A percentile compares a stretch with the other conserved stretches of the same genome.
Conservation (phyloP, 2,888 invertebrate genomes). For the Cremastobaeus sp. region DNA sequence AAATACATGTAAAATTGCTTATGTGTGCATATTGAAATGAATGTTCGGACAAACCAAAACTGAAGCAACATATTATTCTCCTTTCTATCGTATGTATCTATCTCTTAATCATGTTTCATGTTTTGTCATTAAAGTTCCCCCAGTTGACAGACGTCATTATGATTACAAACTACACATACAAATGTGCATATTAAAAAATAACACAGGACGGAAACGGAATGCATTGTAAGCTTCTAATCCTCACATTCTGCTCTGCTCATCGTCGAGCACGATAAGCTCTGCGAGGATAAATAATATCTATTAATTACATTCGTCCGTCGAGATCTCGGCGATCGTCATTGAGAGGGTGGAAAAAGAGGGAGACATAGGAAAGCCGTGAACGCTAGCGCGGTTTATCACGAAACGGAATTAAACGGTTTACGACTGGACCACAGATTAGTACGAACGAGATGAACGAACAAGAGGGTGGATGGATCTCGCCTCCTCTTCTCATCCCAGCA, state of each 20-base stretch:
- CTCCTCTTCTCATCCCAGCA: constrained; percentile 32
- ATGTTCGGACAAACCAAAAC: too few species aligned
- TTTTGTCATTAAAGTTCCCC: constrained; percentile 45
- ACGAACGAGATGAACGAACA: constrained; percentile 75
- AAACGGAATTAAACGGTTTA: constrained; percentile 79
- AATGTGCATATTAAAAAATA: constrained; percentile 44
- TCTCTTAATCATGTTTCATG: constrained; percentile 43
- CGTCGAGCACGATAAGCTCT: constrained; percentile 64
- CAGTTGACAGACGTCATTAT: constrained; percentile 27
- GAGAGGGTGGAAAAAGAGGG: constrained; percentile 49
- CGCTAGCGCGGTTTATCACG: constrained; percentile 76
- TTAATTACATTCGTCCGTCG: constrained; percentile 73
- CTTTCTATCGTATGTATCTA: constrained; percentile 25
- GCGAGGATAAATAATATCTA: constrained; percentile 73
- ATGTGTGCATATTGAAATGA: too few species aligned
- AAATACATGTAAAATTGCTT: too few species aligned
- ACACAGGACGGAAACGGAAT: constrained; percentile 13
- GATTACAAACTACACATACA: constrained; percentile 21
- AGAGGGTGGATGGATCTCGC: constrained; percentile 66
- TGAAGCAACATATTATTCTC: constrained; percentile 19
- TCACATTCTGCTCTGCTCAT: constrained; percentile 48
- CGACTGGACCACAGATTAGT: constrained; percentile 78
- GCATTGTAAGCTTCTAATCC: constrained; percentile 50
- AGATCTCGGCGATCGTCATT: constrained; percentile 63
- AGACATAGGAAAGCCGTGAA: constrained; percentile 63